Evolutionary conservation across 92 coral and sea anemone genomes (phyloP).

Genomic region (Porites rus): DNA sequence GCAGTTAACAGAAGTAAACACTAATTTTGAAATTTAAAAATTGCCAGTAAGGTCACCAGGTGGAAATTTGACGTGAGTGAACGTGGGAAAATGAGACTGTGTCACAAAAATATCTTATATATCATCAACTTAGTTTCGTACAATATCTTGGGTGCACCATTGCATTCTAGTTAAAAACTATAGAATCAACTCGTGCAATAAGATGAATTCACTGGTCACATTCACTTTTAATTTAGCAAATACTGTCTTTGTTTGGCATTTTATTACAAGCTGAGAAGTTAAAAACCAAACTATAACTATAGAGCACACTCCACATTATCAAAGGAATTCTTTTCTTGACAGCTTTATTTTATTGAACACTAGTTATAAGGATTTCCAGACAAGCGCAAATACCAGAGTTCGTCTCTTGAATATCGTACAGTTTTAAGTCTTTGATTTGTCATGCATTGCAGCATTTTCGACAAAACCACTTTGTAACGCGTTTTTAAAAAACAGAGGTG

Average conservation of each 20-base stretch:
- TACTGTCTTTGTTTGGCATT: not conserved
- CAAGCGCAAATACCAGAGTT: too few species aligned
- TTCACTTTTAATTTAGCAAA: too few species aligned
- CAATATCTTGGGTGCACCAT: too few species aligned
- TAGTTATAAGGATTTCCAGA: not conserved
- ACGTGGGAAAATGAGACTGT: not conserved
- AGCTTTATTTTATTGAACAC: not conserved
- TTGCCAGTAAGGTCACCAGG: not conserved
- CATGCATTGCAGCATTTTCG: too few species aligned
- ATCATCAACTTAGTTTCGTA: too few species aligned
- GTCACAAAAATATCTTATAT: too few species aligned
- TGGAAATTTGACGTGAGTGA: too few species aligned
- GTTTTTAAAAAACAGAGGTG: not conserved
- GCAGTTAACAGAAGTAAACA: slow-evolving; percentile 29
- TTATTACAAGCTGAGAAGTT: not conserved
- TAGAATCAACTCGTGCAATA: not conserved
- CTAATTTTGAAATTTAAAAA: not conserved
- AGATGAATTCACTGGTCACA: too few species aligned
- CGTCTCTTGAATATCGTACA: too few species aligned
- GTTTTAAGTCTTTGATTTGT: too few species aligned
- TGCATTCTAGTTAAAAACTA: too few species aligned
- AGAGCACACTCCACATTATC: not conserved
- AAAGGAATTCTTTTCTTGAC: not conserved
- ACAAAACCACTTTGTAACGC: not conserved
- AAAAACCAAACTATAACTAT: not conserved